Evolutionary conservation across 2,113 vertebrate species (phyloP).

Genomic region (Pygoscelis antarcticus): DNA sequence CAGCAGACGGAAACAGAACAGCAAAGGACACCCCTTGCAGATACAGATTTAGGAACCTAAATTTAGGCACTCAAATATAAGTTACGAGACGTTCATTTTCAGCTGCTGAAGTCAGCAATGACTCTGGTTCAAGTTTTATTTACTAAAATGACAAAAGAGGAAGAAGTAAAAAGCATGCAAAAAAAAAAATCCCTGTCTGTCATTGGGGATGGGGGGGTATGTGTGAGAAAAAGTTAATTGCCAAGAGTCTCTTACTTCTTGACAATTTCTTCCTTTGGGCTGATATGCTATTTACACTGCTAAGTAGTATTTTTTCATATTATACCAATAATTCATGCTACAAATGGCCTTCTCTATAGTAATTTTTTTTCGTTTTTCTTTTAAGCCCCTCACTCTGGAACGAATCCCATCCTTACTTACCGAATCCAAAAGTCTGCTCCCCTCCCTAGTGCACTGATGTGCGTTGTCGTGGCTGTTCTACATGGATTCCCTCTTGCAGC

Average conservation of each 20-base stretch:
- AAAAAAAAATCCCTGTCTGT: neutral
- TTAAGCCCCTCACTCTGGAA: neutral
- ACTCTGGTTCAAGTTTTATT: neutral
- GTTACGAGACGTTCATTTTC: neutral
- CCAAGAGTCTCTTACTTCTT: neutral
- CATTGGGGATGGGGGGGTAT: no score
- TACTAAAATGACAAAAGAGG: neutral
- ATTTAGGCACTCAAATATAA: neutral
- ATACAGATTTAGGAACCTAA: neutral
- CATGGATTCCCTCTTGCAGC: neutral
- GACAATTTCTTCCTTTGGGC: neutral
- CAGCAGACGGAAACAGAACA: neutral
- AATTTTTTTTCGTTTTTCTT: neutral
- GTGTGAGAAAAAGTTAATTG: neutral
- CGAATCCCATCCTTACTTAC: fast-evolving
- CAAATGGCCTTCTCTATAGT: neutral
- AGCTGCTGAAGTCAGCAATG: neutral
- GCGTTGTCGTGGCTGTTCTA: neutral
- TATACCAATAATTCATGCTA: neutral
- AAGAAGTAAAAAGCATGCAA: neutral
- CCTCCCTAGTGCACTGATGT: neutral
- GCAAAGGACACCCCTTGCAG: neutral
- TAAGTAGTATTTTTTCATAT: neutral
- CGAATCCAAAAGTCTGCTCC: neutral
- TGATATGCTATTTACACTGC: neutral